These are phyloP conservation scores for Oreocharis arfaki DNA, from an alignment of 2,113 vertebrate genomes.

Conservation along the genomic window DNA sequence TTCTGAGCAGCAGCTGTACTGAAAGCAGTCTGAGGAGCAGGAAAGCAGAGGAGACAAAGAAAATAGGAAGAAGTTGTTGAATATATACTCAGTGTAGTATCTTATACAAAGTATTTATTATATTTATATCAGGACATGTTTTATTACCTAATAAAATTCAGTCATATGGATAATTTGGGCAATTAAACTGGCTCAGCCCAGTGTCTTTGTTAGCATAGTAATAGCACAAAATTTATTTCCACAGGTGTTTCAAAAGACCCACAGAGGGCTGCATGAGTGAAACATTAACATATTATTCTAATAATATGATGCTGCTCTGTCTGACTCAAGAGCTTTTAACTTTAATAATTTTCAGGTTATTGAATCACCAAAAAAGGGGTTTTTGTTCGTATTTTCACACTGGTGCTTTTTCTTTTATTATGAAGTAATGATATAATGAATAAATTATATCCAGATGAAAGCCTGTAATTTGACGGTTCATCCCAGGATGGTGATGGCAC, in stretches of 20 bases:
- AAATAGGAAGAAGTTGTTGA: background rate
- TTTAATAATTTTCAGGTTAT: slow-evolving; percentile 72
- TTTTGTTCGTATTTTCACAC: slow-evolving; percentile 66
- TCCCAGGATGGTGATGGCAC: background rate
- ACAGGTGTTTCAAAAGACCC: slow-evolving; percentile 67
- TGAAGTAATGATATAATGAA: slow-evolving; percentile 64
- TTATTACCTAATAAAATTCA: slow-evolving; percentile 63
- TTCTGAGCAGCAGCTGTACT: background rate
- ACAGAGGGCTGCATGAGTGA: slow-evolving; percentile 44
- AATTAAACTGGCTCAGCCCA: background rate
- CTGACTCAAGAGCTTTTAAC: slow-evolving; percentile 68
- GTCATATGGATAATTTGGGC: slow-evolving; percentile 34
- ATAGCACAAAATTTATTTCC: slow-evolving; percentile 54
- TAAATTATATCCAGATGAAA: slow-evolving; percentile 74
- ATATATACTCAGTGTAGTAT: background rate
- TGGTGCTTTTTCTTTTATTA: slow-evolving; percentile 64
- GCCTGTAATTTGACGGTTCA: slow-evolving; percentile 38
- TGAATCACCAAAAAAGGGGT: slow-evolving; percentile 42
- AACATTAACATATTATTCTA: slow-evolving; percentile 73
- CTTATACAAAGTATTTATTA: slow-evolving; percentile 26
- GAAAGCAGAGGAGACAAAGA: background rate
- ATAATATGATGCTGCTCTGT: slow-evolving; percentile 68
- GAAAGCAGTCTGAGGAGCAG: background rate
- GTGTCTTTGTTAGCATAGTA: slow-evolving; percentile 39
- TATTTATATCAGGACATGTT: slow-evolving; percentile 57